Percentiles rank a stretch among this genome's conserved stretches.
Evolutionary conservation across 2,888 invertebrate genomes (phyloP).

Genomic region (Andrena minutula): DNA sequence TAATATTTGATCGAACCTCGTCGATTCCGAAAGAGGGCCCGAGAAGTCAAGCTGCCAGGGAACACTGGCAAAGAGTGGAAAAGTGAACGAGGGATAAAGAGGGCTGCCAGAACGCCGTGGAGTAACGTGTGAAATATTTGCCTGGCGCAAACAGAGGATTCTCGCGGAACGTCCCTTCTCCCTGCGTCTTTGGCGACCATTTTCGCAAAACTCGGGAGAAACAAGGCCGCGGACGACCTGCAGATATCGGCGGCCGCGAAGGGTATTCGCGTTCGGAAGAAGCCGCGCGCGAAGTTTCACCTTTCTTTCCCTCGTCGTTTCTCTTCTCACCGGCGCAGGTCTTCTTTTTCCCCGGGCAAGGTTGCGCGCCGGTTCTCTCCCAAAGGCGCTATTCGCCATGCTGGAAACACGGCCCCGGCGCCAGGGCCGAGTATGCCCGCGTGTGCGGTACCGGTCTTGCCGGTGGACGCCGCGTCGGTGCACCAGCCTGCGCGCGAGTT

Average conservation of each 20-base stretch:
- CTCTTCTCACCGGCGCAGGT: not conserved
- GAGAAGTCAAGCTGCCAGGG: conserved; percentile 30
- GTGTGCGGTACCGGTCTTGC: conserved; percentile 33
- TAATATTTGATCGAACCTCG: conserved; percentile 67
- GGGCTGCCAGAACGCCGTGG: conserved; percentile 48
- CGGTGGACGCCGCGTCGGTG: conserved; percentile 48
- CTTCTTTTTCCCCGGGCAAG: conserved; percentile 7
- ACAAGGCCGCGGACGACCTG: conserved; percentile 10
- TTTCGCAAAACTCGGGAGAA: conserved; percentile 60
- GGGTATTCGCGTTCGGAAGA: not conserved
- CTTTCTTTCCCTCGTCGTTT: not conserved
- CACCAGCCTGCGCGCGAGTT: conserved; percentile 16
- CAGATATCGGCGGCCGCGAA: not conserved
- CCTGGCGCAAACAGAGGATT: conserved; percentile 73
- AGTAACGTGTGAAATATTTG: conserved; percentile 75
- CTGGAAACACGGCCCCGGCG: conserved; percentile 29
- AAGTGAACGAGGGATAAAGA: conserved; percentile 35
- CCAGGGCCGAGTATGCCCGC: conserved; percentile 1
- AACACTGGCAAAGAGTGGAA: conserved; percentile 13
- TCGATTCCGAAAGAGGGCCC: conserved; percentile 38
- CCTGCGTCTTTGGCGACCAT: conserved; percentile 17
- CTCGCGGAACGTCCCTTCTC: conserved; percentile 41
- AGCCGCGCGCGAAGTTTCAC: not conserved
- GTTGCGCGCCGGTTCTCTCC: conserved; percentile 17
- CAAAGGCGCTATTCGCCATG: conserved; percentile 27